Conservation (phyloP, 2,113 vertebrate species). For the Petroica traversi region DNA sequence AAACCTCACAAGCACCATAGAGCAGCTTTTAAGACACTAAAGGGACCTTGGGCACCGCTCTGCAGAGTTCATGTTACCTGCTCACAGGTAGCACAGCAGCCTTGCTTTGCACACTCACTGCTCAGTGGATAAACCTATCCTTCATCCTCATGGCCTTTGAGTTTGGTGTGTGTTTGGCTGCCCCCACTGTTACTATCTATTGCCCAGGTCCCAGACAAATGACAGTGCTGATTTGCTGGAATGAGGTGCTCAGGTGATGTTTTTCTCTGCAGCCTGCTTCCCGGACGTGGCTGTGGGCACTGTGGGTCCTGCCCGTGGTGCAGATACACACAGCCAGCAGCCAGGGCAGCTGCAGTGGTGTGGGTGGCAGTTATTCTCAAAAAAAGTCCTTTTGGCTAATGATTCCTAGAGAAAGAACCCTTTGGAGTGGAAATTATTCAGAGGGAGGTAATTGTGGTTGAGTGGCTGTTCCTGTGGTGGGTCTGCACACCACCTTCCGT, state of each 20-base stretch:
- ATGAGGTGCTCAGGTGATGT: background rate
- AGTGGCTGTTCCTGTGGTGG: background rate
- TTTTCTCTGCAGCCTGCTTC: background rate
- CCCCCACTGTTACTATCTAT: background rate
- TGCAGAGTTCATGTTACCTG: fast-evolving
- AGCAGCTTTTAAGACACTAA: background rate
- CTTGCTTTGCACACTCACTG: background rate
- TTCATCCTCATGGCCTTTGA: background rate
- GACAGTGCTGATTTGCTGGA: background rate
- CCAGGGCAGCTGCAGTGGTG: background rate
- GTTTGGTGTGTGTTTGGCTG: background rate
- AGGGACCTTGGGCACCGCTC: fast-evolving
- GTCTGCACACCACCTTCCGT: background rate
- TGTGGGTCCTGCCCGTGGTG: background rate
- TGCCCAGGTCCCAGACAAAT: background rate
- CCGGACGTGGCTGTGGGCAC: background rate
- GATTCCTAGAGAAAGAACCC: background rate
- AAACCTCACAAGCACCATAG: background rate
- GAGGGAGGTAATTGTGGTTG: background rate
- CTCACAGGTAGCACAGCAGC: fast-evolving
- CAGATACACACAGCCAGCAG: background rate
- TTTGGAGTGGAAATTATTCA: background rate
- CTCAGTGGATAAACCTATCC: background rate
- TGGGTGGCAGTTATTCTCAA: background rate
- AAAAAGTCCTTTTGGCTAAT: background rate